These are phyloP conservation scores for Leptodactylus fallax DNA, from an alignment of 2,797 vertebrate genomes.

Conservation along the genomic window DNA sequence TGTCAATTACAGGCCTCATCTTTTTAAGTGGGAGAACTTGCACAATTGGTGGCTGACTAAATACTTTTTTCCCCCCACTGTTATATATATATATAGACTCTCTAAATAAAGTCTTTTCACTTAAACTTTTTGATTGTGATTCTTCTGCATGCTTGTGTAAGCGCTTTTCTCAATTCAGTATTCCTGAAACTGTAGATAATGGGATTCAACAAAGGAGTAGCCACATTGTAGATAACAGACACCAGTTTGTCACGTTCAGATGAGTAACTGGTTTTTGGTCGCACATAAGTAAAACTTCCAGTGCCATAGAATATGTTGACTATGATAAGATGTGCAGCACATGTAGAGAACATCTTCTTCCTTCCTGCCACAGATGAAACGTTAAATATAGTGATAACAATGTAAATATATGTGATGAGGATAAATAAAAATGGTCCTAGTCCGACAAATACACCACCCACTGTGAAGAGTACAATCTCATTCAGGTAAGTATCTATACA, in stretches of 20 bases:
- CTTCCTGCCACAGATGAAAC: conserved; percentile 60
- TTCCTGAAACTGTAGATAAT: conserved; percentile 69
- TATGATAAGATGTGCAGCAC: conserved; percentile 66
- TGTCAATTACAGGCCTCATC: no score
- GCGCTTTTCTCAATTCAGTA: conserved; percentile 65
- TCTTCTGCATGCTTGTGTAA: conserved; percentile 25
- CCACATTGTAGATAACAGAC: conserved; percentile 68
- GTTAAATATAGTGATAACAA: conserved; percentile 50
- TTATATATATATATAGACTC: no score
- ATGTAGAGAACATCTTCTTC: conserved; percentile 68
- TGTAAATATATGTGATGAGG: conserved; percentile 64
- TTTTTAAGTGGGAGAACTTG: no score
- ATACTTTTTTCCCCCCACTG: no score
- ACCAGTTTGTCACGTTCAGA: conserved; percentile 64
- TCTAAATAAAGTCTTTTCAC: no score
- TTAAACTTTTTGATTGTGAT: not conserved
- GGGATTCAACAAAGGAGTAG: conserved; percentile 67
- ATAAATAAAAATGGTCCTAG: conserved; percentile 69
- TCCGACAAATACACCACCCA: conserved; percentile 65
- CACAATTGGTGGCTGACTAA: no score
- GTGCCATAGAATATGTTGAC: conserved; percentile 68
- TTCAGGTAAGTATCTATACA: conserved; percentile 64
- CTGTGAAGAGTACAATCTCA: conserved; percentile 68
- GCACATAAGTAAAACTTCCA: conserved; percentile 65
- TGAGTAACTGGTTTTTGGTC: conserved; percentile 64